Percentiles rank a stretch among this genome's conserved stretches.
phyloP scores from a whole-genome alignment of 2,113 vertebrate species.

The Gracilinanus agilis region DNA sequence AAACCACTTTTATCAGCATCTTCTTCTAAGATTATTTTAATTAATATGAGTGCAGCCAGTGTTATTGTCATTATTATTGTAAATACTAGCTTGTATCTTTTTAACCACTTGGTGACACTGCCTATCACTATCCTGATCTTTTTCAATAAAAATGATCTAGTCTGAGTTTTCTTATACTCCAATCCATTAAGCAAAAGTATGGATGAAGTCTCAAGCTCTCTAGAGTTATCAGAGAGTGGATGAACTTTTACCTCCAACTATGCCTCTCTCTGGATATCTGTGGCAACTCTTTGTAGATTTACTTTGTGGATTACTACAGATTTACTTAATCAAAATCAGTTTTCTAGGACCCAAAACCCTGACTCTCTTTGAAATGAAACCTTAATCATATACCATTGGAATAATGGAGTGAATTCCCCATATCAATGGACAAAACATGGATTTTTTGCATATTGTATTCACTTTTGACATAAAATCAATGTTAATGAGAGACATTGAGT shows the following conservation, averaged over 20 bases:
- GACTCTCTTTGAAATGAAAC: not conserved
- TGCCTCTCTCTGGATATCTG: not conserved
- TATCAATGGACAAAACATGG: not conserved
- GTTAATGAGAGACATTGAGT: not conserved
- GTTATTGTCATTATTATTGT: not conserved
- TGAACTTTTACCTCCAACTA: too few relatives aligned
- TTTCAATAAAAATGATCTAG: not conserved
- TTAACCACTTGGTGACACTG: not conserved
- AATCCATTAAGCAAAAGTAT: not conserved
- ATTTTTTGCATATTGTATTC: not conserved
- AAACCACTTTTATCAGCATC: not conserved
- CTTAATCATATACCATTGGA: not conserved
- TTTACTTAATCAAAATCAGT: not conserved
- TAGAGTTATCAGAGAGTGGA: not conserved
- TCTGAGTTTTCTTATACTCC: not conserved
- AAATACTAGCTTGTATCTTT: not conserved
- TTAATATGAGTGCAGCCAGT: not conserved
- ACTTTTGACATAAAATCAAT: not conserved
- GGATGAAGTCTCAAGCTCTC: not conserved
- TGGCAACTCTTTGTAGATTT: not conserved
- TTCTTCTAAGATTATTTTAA: constrained; percentile 8
- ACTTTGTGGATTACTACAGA: not conserved
- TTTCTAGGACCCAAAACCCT: not conserved
- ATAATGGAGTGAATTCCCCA: not conserved
- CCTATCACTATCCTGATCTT: not conserved